A percentile compares a stretch with the other conserved stretches of the same genome.
These are phyloP conservation scores for Dilophus febrilis DNA, from an alignment of 2,888 invertebrate genomes.

Conservation along the genomic window DNA sequence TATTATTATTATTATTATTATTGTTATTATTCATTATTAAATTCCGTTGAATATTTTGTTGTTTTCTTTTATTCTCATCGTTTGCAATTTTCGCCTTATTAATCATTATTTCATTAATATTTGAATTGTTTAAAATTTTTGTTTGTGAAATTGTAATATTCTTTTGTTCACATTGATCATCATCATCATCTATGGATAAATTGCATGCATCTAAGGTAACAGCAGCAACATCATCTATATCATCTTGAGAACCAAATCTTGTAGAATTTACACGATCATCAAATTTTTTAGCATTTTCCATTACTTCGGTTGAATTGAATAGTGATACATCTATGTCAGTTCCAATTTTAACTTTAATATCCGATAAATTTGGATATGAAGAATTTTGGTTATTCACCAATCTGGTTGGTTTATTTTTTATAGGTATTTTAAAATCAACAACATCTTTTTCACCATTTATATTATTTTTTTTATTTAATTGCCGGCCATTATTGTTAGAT, in stretches of 20 bases:
- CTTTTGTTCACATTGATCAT: neutral
- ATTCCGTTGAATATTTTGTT: no score
- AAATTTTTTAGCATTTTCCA: constrained; percentile 28
- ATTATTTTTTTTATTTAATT: no score
- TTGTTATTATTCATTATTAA: no score
- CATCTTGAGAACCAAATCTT: constrained; percentile 26
- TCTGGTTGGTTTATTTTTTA: constrained; percentile 10
- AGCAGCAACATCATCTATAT: constrained; percentile 27
- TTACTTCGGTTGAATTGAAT: constrained; percentile 27
- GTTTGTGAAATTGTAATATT: no score
- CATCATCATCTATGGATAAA: constrained; percentile 3
- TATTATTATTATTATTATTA: no score
- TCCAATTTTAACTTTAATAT: constrained; percentile 27
- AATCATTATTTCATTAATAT: no score
- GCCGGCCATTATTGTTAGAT: no score
- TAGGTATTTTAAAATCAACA: neutral
- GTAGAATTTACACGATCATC: constrained; percentile 27
- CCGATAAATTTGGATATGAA: constrained; percentile 27
- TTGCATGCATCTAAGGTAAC: constrained; percentile 16
- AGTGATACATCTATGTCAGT: constrained; percentile 22
- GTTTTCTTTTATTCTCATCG: no score
- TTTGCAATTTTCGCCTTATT: no score
- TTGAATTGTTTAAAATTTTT: no score
- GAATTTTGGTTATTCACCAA: constrained; percentile 15
- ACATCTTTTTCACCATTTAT: neutral